Evolutionary conservation across 2,888 invertebrate species (phyloP).

Genomic region (Linhomoeus sp.): DNA sequence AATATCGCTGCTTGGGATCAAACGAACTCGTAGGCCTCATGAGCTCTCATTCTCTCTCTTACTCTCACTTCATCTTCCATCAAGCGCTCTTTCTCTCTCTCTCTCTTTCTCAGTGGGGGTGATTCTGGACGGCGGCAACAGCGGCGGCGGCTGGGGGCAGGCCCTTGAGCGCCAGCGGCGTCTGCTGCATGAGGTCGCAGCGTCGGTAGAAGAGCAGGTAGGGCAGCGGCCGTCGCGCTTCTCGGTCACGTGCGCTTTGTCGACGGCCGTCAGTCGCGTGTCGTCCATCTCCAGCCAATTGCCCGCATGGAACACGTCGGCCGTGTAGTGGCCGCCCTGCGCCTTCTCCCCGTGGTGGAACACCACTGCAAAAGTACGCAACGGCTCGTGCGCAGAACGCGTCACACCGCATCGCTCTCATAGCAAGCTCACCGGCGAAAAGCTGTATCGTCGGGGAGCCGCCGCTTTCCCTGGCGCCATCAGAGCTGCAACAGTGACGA

Average conservation of each 20-base stretch:
- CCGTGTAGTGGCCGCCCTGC: constrained; percentile 80
- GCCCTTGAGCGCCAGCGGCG: too few relatives aligned
- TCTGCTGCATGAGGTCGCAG: constrained; percentile 4
- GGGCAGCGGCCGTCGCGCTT: constrained; percentile 71
- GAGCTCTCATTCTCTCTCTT: too few relatives aligned
- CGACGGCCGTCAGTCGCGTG: constrained; percentile 55
- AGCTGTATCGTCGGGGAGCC: constrained; percentile 2
- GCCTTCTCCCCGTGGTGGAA: constrained; percentile 90
- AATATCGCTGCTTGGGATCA: too few relatives aligned
- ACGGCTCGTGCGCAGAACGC: neutral
- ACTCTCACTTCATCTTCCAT: too few relatives aligned
- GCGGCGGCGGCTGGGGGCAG: too few relatives aligned
- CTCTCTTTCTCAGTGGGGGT: too few relatives aligned
- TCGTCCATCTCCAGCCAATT: constrained; percentile 84
- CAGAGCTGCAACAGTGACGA: too few relatives aligned
- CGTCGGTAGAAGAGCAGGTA: constrained; percentile 75
- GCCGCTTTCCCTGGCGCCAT: too few relatives aligned
- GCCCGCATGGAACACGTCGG: constrained; percentile 68
- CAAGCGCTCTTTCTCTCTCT: too few relatives aligned
- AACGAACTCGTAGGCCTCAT: too few relatives aligned
- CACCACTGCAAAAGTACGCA: constrained; percentile 44
- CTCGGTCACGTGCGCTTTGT: constrained; percentile 56
- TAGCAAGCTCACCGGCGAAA: constrained; percentile 2
- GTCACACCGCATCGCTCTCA: neutral
- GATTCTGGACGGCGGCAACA: too few relatives aligned